A percentile compares a stretch with the other conserved stretches of the same genome.
Conservation (phyloP, 1,140 invertebrate genomes). For the Drosophila bocqueti region DNA sequence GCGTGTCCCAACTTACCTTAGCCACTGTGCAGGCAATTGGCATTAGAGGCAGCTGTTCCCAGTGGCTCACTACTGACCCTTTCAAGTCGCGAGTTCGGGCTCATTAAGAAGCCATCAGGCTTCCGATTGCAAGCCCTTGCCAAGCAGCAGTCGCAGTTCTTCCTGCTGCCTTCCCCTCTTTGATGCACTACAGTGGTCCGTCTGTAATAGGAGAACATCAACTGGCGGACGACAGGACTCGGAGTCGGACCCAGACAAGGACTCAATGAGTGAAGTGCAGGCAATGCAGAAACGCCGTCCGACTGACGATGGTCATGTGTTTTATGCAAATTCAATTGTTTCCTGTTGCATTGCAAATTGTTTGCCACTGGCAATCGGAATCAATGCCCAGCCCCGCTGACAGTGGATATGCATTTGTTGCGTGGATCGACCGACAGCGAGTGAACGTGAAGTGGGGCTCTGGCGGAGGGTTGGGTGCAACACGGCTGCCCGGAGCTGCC, state of each 20-base stretch:
- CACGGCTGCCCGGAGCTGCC: slow-evolving; percentile 27
- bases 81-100: slow-evolving; percentile 54
- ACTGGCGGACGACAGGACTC: slow-evolving; percentile 4
- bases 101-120: slow-evolving; percentile 77
- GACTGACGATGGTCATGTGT: slow-evolving; percentile 71
- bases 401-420: slow-evolving; percentile 46
- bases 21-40: slow-evolving; percentile 37
- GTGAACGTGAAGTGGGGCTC: background rate
- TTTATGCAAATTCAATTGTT: slow-evolving; percentile 83
- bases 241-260: background rate
- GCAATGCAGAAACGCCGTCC: slow-evolving; percentile 42
- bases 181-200: background rate
- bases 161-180: background rate
- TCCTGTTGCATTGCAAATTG: slow-evolving; percentile 78
- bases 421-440: slow-evolving; percentile 3
- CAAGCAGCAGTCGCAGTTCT: slow-evolving; percentile 19
- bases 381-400: slow-evolving; percentile 27
- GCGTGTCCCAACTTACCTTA: too few species aligned
- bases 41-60: slow-evolving; percentile 49
- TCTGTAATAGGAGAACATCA: slow-evolving; percentile 25
- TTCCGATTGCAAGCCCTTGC: slow-evolving; percentile 42
- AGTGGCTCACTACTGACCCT: slow-evolving; percentile 28
- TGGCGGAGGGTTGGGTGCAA: background rate
- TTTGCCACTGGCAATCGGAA: slow-evolving; percentile 46
- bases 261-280: slow-evolving; percentile 48